Percentiles rank a stretch among this genome's conserved stretches.
phyloP scores from a whole-genome alignment of 2,888 invertebrate species.

The Amiota communis region DNA sequence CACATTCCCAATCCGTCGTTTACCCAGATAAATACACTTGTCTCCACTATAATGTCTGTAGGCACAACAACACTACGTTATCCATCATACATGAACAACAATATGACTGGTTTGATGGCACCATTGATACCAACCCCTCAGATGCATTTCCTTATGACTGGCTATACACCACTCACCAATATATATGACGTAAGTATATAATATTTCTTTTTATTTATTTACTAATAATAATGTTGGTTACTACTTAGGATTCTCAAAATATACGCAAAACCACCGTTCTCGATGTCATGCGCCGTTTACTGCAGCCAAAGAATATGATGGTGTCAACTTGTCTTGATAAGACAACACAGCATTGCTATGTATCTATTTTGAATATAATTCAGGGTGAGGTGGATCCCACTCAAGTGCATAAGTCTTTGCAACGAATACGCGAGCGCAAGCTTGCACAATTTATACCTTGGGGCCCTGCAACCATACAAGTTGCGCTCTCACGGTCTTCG shows the following conservation, averaged over 20 bases:
- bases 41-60: constrained; percentile 99
- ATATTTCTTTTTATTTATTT: background rate
- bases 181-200: constrained; percentile 81
- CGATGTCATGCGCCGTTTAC: constrained; percentile 96
- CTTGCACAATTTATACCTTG: constrained; percentile 97
- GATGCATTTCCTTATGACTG: constrained; percentile 99
- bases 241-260: constrained; percentile 74
- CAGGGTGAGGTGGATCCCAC: constrained; percentile 99
- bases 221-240: background rate
- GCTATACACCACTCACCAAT: constrained; percentile 94
- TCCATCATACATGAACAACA: constrained; percentile 99
- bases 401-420: constrained; percentile 97
- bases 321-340: constrained; percentile 95
- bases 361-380: constrained; percentile 97
- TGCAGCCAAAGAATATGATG: constrained; percentile 99
- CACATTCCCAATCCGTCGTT: constrained; percentile 97
- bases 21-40: constrained; percentile 96
- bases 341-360: constrained; percentile 93
- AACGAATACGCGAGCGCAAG: constrained; percentile 95
- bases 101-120: constrained; percentile 94
- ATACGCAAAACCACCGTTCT: constrained; percentile 97
- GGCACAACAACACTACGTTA: constrained; percentile 93
- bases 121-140: constrained; percentile 98
- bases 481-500: constrained; percentile 94
- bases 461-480: constrained; percentile 98